Conservation (phyloP, 2,888 invertebrate genomes). For the Melieria picta region DNA sequence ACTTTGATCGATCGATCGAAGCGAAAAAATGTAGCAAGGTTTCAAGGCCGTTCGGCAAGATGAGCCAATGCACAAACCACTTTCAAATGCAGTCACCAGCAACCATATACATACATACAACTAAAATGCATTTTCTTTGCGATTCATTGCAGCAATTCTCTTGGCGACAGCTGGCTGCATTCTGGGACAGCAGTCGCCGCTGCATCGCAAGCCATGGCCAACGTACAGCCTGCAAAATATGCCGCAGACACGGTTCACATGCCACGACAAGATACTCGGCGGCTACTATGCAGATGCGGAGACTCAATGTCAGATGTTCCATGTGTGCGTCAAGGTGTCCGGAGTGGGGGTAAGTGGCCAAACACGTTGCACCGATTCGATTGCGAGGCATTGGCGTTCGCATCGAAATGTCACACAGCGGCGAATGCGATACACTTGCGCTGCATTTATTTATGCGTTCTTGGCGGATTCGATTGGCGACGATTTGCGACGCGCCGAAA, state of each 20-base stretch:
- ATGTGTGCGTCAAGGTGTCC: conserved; percentile 86
- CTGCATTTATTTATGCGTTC: neutral
- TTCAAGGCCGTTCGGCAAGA: too few relatives aligned
- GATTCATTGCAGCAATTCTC: conserved; percentile 47
- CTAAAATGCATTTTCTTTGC: neutral
- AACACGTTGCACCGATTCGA: neutral
- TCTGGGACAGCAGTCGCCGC: conserved; percentile 50
- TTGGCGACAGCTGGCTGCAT: conserved; percentile 47
- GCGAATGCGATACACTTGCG: conserved; percentile 7
- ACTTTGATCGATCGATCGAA: too few relatives aligned
- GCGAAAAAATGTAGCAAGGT: too few relatives aligned
- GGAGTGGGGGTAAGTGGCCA: conserved; percentile 73
- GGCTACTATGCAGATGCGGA: conserved; percentile 90
- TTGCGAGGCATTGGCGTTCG: too few relatives aligned
- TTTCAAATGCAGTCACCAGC: too few relatives aligned
- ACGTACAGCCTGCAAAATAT: conserved; percentile 71
- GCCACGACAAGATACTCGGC: conserved; percentile 85
- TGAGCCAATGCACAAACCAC: too few relatives aligned
- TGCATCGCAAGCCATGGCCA: conserved; percentile 64
- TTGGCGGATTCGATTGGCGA: conserved; percentile 5
- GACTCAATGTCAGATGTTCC: conserved; percentile 89
- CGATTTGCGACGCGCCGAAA: conserved; percentile 37
- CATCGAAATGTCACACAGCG: conserved; percentile 18
- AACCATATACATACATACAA: neutral
- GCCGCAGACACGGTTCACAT: conserved; percentile 76